Conservation (phyloP, 2,113 vertebrate species). For the Thalassoma bifasciatum region DNA sequence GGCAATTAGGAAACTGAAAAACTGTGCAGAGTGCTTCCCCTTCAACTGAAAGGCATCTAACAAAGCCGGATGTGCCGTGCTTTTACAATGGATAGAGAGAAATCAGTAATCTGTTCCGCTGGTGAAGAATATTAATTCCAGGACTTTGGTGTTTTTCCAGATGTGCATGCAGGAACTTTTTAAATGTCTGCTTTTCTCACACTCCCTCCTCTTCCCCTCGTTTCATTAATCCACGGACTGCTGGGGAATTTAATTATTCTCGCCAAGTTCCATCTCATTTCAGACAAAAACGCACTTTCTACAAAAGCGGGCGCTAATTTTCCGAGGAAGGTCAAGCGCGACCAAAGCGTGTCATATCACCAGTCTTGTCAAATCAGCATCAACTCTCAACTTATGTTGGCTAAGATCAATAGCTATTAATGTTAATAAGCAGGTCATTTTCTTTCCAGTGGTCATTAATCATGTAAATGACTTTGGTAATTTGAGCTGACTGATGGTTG, state of each 20-base stretch:
- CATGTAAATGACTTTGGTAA: conserved; percentile 72
- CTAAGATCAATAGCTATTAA: conserved; percentile 70
- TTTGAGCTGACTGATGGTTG: conserved; percentile 70
- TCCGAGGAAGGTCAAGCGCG: conserved; percentile 59
- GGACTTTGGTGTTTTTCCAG: conserved; percentile 63
- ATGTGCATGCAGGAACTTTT: conserved; percentile 55
- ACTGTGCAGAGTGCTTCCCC: conserved; percentile 45
- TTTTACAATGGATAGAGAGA: conserved; percentile 54
- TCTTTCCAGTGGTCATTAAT: conserved; percentile 70
- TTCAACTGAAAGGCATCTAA: conserved; percentile 50
- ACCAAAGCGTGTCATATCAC: conserved; percentile 62
- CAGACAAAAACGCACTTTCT: conserved; percentile 54
- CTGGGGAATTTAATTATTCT: conserved; percentile 64
- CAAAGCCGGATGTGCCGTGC: conserved; percentile 57
- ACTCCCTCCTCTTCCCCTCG: conserved; percentile 4
- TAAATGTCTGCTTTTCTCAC: conserved; percentile 8
- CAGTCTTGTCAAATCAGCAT: conserved; percentile 69
- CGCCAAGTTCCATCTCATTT: conserved; percentile 57
- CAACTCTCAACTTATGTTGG: conserved; percentile 56
- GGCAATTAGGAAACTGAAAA: conserved; percentile 47
- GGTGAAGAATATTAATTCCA: conserved; percentile 59
- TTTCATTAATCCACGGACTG: conserved; percentile 53
- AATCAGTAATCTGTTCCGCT: conserved; percentile 53
- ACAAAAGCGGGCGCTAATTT: conserved; percentile 56
- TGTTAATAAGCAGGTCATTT: conserved; percentile 71